Percentiles rank a stretch among this genome's conserved stretches.
phyloP scores from a whole-genome alignment of 2,888 invertebrate genomes.

The Odontomyia ornata region DNA sequence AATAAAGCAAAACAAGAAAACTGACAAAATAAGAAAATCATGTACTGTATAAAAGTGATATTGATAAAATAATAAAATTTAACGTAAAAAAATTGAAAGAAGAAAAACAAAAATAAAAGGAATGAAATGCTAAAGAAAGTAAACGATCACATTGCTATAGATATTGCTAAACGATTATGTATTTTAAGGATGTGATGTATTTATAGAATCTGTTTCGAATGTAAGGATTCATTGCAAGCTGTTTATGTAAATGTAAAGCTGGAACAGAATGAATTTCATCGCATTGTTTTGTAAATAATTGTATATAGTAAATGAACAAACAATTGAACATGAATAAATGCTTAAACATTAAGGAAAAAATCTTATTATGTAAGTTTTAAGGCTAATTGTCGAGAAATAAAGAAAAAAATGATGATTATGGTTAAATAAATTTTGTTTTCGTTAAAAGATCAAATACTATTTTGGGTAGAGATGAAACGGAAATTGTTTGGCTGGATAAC shows the following conservation, averaged over 20 bases:
- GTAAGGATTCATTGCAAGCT: not conserved
- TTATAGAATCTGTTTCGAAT: constrained; percentile 4
- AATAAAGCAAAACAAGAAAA: not conserved
- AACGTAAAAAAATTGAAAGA: constrained; percentile 9
- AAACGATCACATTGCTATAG: constrained; percentile 13
- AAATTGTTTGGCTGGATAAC: too few relatives aligned
- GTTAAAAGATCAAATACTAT: too few relatives aligned
- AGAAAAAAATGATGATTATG: constrained; percentile 26
- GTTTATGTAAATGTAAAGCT: not conserved
- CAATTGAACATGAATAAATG: constrained; percentile 23
- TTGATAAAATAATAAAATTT: constrained; percentile 1
- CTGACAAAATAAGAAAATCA: not conserved
- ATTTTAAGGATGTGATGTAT: constrained; percentile 31
- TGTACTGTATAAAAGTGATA: constrained; percentile 38
- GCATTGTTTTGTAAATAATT: constrained; percentile 47
- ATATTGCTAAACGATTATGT: constrained; percentile 12
- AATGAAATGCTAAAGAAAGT: not conserved
- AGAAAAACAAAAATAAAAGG: not conserved
- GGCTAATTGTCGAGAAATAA: constrained; percentile 50
- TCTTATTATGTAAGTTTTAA: constrained; percentile 51
- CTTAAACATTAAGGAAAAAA: constrained; percentile 16
- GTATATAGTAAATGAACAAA: constrained; percentile 48
- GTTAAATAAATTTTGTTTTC: not conserved
- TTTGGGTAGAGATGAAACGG: too few relatives aligned
- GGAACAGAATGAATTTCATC: not conserved